Evolutionary conservation across 2,113 vertebrate genomes (phyloP), one percentile per base, ranked within the genome.

Genomic region (Gobius niger): DNA sequence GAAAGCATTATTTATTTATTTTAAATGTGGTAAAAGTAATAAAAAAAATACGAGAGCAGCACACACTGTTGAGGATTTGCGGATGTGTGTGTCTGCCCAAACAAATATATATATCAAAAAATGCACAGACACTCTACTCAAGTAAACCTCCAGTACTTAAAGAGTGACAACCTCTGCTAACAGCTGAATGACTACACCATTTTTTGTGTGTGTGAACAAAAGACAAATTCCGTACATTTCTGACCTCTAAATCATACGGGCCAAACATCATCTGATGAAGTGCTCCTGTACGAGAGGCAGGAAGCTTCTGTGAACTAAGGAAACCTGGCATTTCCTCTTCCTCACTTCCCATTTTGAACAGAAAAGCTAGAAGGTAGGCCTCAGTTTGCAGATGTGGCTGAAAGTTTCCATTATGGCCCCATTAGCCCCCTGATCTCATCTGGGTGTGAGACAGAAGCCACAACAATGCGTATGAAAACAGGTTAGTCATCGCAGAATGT

Each of bases 251-350:
- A 19, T 54, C 52, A 54, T 9, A 24, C 52, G 24, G 18, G 16
- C 52, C 10, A 6, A 40, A 34, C 11, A 57, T 40, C 9, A 19
- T 47, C 9, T 63, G 16, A 46, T 47, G 18, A 15, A 63, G 9
- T 7, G 42, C 60, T 46, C 42, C 11, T 18, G 42, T 46, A 60
- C 15, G 61, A 19, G n/a, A 47, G 11, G 16, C 61, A 63, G 61
- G 61, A 63, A 46, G 44, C 44, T 7, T 47, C 44, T 16, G 10
- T 18, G 34, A 24, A 47, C 9, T 66, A 9, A 60, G 44, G 16
- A 46, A 54, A 47, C 34, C 56, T 63, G 61, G 42, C 42, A 73
- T 63, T 73, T 66, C 54, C 66, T 62, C 51, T 70, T 7, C 61
- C 53, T 52, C 67, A 67, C 40, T 65, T 65, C 49, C n/a, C 16